Conservation (phyloP, 1,140 invertebrate species). For the Reticulitermes speratus region DNA sequence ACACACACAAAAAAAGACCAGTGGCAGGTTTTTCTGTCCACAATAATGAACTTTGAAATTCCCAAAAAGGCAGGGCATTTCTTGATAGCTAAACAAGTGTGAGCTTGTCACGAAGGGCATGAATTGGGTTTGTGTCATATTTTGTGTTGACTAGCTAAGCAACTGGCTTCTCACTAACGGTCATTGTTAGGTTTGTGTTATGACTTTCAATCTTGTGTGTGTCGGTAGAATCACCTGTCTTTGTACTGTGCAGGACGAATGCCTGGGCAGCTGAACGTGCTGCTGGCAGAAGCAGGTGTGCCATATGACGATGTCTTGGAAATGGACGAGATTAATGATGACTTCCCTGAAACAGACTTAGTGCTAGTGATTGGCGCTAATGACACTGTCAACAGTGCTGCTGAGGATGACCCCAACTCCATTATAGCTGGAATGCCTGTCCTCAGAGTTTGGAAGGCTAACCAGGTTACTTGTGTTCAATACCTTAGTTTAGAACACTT, state of each 20-base stretch:
- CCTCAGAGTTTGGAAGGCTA: conserved; percentile 80
- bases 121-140: no score
- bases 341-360: conserved; percentile 82
- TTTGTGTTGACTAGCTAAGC: no score
- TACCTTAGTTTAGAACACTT: not conserved
- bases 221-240: not conserved
- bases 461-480: conserved; percentile 63
- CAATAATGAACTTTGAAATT: no score
- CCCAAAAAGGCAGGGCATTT: no score
- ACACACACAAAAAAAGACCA: no score
- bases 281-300: conserved; percentile 90
- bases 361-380: conserved; percentile 89
- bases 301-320: conserved; percentile 89
- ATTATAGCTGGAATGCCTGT: conserved; percentile 94
- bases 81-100: no score
- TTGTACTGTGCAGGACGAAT: conserved; percentile 64
- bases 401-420: conserved; percentile 87
- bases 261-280: conserved; percentile 87
- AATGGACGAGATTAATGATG: conserved; percentile 93
- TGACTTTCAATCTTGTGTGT: no score
- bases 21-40: no score
- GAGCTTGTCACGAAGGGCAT: no score
- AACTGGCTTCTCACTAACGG: no score
- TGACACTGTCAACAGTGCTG: conserved; percentile 89
- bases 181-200: no score